Base-by-base conservation (phyloP, 2,113 vertebrate genomes). In the Plotosus lineatus region DNA sequence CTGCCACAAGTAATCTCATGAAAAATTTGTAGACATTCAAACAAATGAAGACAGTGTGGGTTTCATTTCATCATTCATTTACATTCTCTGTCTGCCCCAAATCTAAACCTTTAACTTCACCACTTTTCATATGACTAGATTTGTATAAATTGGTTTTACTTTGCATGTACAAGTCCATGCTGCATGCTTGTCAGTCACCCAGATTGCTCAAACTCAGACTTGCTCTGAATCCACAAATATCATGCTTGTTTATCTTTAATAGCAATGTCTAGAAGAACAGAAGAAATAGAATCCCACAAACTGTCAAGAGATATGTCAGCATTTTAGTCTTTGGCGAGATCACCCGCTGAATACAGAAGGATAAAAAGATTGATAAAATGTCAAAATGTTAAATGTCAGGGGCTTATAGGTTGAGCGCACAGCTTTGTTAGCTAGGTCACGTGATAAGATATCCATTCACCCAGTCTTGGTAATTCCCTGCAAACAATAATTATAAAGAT, bases 241-340 rank as follows among this genome's bases (percentile, higher is more conserved):
- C n/a, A 23, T n/a, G 38, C 61, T 66, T 68, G 63, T 79, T 79
- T 72, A 79, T 79, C 66, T 58, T 69, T 69, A 69, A 40, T 48
- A n/a, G 53, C 38, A 69, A 40, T 17, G 14, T 73, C 28, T 21
- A 19, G 23, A 50, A 74, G 44, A 38, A 56, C 42, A 80, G 78
- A 60, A 74, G 42, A 50, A 53, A 26, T 55, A 55, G 53, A 74
- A 55, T 33, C 46, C 1, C 28, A 33, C 50, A n/a, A 53, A 46
- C 51, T 72, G 66, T 72, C 66, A 42, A 48, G 53, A 58, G 40
- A 80, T 80, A 28, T 19, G 31, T 73, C 78, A 80, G 55, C 19
- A 44, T 28, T 28, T 58, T 69, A 46, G 46, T 28, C 19, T 68
- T 79, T 80, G n/a, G 12, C 9, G 0, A 48, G 53, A 26, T 72